Base-by-base conservation (phyloP, 2,888 invertebrate species). In the Globia sparganii region DNA sequence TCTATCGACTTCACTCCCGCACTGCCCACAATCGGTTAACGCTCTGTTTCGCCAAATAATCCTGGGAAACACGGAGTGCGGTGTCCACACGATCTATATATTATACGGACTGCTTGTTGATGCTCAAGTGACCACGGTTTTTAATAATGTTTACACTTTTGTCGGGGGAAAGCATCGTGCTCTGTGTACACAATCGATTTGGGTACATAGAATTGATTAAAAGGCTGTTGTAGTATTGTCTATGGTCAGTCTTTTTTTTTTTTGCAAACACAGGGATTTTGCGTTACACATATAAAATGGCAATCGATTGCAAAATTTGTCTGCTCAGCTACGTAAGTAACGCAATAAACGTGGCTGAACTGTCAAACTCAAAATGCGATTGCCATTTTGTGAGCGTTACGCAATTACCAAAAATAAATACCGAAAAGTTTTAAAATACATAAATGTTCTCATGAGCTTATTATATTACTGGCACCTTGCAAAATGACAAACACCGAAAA, bases 1-100 rank as follows among this genome's bases (percentile, higher is more conserved):
- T 25, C 83, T 75, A 86, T 85, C 89, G 87, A 85, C 69, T 21
- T n/a, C 25, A 72, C 56, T 58, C 61, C 88, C 85, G 37, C 88
- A 83, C 91, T 91, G 75, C 62, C 67, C 87, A 87, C 88, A 88
- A 90, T 90, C 88, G 90, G 88, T 92, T 89, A 90, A 88, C 92
- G 91, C 89, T 87, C 85, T 87, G 88, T 87, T 91, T 90, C 90
- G 87, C 86, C 86, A 86, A 86, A 90, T 91, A 90, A 91, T 91
- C 91, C 93, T 90, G 91, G 90, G 90, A 91, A 91, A 88, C 88
- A 85, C 78, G 83, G 77, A 86, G 84, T 87, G 83, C 77, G 85
- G 82, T 88, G 84, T 80, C 86, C 89, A 87, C 88, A 85, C 87
- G 84, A 81, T 81, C 70, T 67, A 75, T 83, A 83, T 80, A 84